Evolutionary conservation across 2,888 invertebrate species (phyloP).

Genomic region (Noctua janthina): DNA sequence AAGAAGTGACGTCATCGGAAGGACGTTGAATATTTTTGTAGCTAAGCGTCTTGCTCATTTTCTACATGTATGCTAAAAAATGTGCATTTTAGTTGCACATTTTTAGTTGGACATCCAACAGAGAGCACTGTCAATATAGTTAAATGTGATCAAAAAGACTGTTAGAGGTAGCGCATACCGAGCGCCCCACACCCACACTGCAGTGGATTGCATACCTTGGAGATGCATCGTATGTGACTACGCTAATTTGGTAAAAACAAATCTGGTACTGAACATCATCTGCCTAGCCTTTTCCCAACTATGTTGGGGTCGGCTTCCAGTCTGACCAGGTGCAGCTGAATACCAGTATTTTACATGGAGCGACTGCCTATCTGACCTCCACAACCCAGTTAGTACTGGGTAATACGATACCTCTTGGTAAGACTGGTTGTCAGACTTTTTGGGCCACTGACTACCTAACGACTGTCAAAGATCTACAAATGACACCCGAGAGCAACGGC

Average conservation of each 20-base stretch:
- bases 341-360: too few species aligned
- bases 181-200: not conserved
- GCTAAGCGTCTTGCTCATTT: not conserved
- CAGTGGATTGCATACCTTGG: not conserved
- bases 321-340: too few species aligned
- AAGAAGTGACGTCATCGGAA: constrained; percentile 27
- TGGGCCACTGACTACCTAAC: too few species aligned
- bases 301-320: too few species aligned
- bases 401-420: too few species aligned
- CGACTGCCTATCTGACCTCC: too few species aligned
- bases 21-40: not conserved
- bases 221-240: not conserved
- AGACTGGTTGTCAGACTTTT: too few species aligned
- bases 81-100: not conserved
- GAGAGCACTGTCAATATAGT: not conserved
- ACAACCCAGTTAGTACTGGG: too few species aligned
- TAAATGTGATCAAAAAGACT: not conserved
- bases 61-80: not conserved
- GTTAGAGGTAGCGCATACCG: not conserved
- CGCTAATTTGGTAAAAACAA: not conserved
- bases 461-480: too few species aligned
- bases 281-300: too few species aligned
- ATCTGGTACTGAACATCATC: too few species aligned
- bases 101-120: not conserved
- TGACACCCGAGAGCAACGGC: too few species aligned